Evolutionary conservation across 2,888 invertebrate species (phyloP), one percentile per base, ranked within the genome.

Genomic region (Odontothrips loti): DNA sequence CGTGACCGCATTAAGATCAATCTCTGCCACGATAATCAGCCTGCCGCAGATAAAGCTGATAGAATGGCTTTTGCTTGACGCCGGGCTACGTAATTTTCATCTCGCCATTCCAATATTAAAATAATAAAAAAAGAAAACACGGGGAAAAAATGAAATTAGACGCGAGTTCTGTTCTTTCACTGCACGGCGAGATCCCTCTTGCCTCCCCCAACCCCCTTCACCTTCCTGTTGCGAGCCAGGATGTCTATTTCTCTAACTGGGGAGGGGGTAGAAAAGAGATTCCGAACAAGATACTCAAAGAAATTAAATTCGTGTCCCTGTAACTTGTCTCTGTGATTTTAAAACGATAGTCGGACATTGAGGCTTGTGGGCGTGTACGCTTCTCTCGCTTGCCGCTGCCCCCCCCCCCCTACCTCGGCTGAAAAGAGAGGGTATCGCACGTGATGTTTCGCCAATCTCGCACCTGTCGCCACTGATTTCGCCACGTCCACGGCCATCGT

Each of bases 381-480:
- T 17, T 12, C 15, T 12, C 51, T 17, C 12, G 51, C 51, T 12
- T n/a, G 17, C 58, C 58, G 15, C 17, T 6, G 0, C 17, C 17
- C 58, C 0, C 58, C 58, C 58, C 58, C 6, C 58, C 58, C 15
- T n/a, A 1, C 58, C 15, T n/a, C 58, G 58, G 20, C 58, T 6
- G 3, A 17, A 6, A 17, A 17, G 15, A 20, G 15, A 12, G 15
- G 15, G 51, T 20, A 12, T 20, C 51, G 51, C 51, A 12, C 51
- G 68, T n/a, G 68, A 23, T 27, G 68, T 27, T 1, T n/a, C 68
- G 68, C 17, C 58, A 58, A 58, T 58, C 58, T 58, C 68, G 68
- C 68, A 75, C 68, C 68, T 75, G 68, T 75, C 68, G 68, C 68
- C 68, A 9, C 68, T 75, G 68, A 75, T 75, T 27, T 75, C 23